phyloP scores from a whole-genome alignment of 2,888 invertebrate species.

The Entomobrya multifasciata region DNA sequence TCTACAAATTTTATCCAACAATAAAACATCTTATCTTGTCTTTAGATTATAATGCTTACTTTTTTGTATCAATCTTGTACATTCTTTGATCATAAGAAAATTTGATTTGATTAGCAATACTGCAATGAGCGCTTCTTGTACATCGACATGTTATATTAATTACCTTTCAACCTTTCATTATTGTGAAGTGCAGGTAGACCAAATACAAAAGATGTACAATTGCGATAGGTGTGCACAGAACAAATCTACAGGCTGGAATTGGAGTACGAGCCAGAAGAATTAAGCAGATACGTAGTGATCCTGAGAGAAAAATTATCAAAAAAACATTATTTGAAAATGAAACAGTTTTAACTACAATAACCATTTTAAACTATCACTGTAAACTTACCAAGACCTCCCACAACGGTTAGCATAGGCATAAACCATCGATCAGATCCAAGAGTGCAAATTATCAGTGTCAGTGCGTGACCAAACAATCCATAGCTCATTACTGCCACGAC shows the following conservation, averaged over 20 bases:
- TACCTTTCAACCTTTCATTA: conserved; percentile 80
- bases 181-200: conserved; percentile 83
- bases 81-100: no score
- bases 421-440: conserved; percentile 82
- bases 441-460: conserved; percentile 82
- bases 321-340: not conserved
- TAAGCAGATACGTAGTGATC: conserved; percentile 80
- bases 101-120: no score
- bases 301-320: not conserved
- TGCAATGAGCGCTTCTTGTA: no score
- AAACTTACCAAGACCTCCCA: conserved; percentile 81
- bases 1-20: conserved; percentile 14
- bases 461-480: conserved; percentile 82
- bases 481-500: conserved; percentile 82
- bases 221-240: conserved; percentile 83
- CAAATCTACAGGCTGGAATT: conserved; percentile 82
- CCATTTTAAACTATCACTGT: not conserved
- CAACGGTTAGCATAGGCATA: conserved; percentile 82
- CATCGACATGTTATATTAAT: not conserved
- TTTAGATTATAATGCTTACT: no score
- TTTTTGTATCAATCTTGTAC: no score
- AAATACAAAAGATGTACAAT: conserved; percentile 82
- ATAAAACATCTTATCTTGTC: no score
- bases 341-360: not conserved
- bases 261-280: conserved; percentile 82